Evolutionary conservation across 2,888 invertebrate genomes (phyloP), one percentile per base, ranked within the genome.

Genomic region (Melangyna quadrimaculata): DNA sequence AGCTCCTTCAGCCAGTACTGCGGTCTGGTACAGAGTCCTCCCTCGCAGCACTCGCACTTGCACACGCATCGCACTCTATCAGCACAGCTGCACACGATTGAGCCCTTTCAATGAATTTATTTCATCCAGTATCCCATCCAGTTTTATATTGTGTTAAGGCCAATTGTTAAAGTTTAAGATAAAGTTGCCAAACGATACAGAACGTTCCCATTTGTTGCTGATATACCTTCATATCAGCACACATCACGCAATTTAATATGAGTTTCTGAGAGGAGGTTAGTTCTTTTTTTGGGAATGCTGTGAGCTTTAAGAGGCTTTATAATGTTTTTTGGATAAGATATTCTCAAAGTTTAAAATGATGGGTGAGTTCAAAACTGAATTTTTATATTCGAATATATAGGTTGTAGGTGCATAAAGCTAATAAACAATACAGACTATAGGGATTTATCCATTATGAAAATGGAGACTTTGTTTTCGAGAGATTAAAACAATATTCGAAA

Each of bases 401-500:
- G n/a, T n/a, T n/a, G n/a, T n/a, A n/a, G n/a, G n/a, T n/a, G n/a
- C n/a, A n/a, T n/a, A n/a, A n/a, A n/a, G n/a, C n/a, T n/a, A n/a
- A n/a, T n/a, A 14, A 48, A 12, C 48, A 2, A 37, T 37, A n/a
- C n/a, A 37, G 22, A 59, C 37, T 14, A n/a, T 19, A n/a, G 32
- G 35, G 67, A 51, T 32, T 35, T 7, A 24, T 67, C 14, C 14
- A 67, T 51, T 35, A 10, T 48, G 32, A 12, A 24, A 74, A 59
- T 65, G 19, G 63, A 63, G 51, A 70, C n/a, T 73, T 69, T 69
- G 61, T 63, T 73, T 59, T 63, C n/a, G 37, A 40, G 53, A 48
- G 67, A 61, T 59, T 78, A 69, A 70, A 78, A 73, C 74, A 73
- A 73, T 78, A 78, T 73, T 40, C 61, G 40, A 55, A 78, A 78